phyloP scores from a whole-genome alignment of 2,113 vertebrate genomes.

The Corynorhinus townsendii region DNA sequence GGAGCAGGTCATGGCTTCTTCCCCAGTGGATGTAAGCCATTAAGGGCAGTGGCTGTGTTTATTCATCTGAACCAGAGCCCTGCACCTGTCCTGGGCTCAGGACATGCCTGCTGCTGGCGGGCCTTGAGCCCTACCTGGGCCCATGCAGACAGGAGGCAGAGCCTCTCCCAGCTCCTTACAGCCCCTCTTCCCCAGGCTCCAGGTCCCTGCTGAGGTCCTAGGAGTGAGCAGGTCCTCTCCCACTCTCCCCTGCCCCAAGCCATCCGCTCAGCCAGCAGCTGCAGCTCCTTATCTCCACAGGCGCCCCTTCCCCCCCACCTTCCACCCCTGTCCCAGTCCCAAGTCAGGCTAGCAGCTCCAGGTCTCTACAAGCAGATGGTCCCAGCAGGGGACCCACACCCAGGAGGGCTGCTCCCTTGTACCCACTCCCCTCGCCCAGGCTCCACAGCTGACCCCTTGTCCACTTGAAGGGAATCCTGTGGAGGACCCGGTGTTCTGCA shows the following conservation, averaged over 20 bases:
- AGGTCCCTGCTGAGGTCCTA: not conserved
- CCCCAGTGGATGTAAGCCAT: not conserved
- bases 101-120: not conserved
- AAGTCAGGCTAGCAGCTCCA: not conserved
- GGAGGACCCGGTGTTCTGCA: not conserved
- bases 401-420: not conserved
- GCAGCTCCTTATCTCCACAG: not conserved
- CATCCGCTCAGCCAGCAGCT: not conserved
- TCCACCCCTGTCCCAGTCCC: not conserved
- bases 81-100: not conserved
- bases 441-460: not conserved
- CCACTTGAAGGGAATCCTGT: not conserved
- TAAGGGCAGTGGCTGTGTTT: not conserved
- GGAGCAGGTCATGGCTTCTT: not conserved
- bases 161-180: not conserved
- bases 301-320: fast-evolving
- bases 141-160: not conserved
- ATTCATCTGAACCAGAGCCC: too few species aligned
- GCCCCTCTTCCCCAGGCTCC: not conserved
- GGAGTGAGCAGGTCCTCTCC: not conserved
- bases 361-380: not conserved
- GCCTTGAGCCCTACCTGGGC: not conserved
- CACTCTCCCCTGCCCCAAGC: not conserved
- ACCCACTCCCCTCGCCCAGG: not conserved
- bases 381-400: not conserved